These are phyloP conservation scores for Listrodromus nycthemerus DNA, from an alignment of 2,888 invertebrate genomes.

Conservation along the genomic window DNA sequence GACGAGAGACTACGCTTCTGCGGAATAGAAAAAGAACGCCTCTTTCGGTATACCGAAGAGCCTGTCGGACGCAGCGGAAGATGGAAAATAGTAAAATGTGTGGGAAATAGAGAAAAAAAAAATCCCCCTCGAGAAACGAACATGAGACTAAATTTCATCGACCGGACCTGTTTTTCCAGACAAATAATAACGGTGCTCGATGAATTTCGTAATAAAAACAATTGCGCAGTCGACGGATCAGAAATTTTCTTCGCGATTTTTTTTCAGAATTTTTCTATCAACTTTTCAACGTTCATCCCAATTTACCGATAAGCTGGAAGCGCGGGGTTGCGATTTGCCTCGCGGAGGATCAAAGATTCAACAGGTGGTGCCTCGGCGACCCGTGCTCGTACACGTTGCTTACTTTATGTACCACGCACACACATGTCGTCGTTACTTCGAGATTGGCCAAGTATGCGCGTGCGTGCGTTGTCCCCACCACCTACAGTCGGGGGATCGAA, in stretches of 20 bases:
- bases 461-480: conserved; percentile 18
- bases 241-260: no score
- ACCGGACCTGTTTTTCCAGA: neutral
- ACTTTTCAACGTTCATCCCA: neutral
- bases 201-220: no score
- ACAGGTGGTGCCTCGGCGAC: conserved; percentile 78
- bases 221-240: no score
- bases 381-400: conserved; percentile 70
- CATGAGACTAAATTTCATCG: neutral
- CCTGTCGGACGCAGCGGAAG: neutral
- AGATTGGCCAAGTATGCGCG: conserved; percentile 48
- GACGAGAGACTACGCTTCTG: conserved; percentile 33
- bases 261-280: no score
- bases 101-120: neutral
- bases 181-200: no score
- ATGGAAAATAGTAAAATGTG: neutral
- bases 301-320: neutral
- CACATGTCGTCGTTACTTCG: conserved; percentile 5
- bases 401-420: conserved; percentile 68
- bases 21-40: neutral
- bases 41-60: neutral
- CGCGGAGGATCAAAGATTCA: conserved; percentile 67
- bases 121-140: neutral
- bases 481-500: conserved; percentile 25
- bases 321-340: neutral